Evolutionary conservation across 2,113 vertebrate species (phyloP), one percentile per base, ranked within the genome.

Genomic region (Ailuropoda melanoleuca): DNA sequence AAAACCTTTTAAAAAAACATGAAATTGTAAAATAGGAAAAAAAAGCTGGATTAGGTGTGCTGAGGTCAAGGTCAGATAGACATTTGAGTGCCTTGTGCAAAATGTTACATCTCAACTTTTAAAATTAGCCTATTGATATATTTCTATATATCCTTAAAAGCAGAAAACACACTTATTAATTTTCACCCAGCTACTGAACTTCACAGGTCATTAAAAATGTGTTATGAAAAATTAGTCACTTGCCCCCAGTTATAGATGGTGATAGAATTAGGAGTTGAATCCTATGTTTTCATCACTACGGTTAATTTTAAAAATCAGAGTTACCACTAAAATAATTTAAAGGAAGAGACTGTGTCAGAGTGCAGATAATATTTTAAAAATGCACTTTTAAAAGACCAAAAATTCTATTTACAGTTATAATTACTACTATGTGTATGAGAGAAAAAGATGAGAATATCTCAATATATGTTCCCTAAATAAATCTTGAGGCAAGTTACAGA

Each of bases 171-270:
- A 58, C 14, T 77, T 91, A 74, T 8, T 89, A 85, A 96, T 90
- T 56, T 84, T 74, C 46, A 62, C 50, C 5, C 13, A 93, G 55
- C 13, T 83, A 34, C 37, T 92, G 37, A 94, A 68, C 17, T 93
- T 96, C 39, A 84, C 72, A 84, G 53, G 34, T 95, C 81, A 96
- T 90, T 70, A 90, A 94, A 81, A 96, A 80, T 92, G 64, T 96
- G 72, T 70, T 56, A 17, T 58, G 56, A 95, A 82, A 95, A 91
- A 60, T 88, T 93, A 82, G 43, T 89, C 84, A 56, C 29, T 92
- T 87, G 48, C 14, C 24, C 17, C 11, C 6, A 17, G 7, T 92
- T 72, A 95, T 29, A 75, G 39, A 55, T 26, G 58, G 64, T 62
- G 55, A 80, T 29, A 66, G 53, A 89, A 55, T 74, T 95, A 87